Evolutionary conservation across 2,113 vertebrate species (phyloP), one percentile per base, ranked within the genome.

Genomic region (Haliaeetus leucogaster): DNA sequence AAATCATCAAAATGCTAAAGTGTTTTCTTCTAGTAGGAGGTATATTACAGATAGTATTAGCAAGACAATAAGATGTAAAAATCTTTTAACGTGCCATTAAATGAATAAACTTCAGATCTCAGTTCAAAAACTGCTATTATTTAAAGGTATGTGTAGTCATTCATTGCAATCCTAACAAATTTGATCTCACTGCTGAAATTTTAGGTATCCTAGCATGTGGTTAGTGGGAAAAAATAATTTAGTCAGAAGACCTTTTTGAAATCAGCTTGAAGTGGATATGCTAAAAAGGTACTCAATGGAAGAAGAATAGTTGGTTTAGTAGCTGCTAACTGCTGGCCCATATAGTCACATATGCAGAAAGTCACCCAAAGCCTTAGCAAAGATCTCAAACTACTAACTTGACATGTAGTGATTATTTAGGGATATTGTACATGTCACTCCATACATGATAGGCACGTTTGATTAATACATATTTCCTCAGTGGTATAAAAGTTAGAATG

Each of bases 401-500:
- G 86, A 72, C 66, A 34, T 38, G 16, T 30, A 72, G 78, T 61
- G 86, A 84, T 95, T 90, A 89, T 53, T 86, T 48, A 53, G 77
- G 68, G 47, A 70, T 87, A 65, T 65, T 76, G 56, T 84, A 87
- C 45, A 7, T 93, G 84, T 93, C 93, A 82, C 22, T 85, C 52
- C 11, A 27, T 72, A 82, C 73, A 65, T 95, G 91, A 93, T n/a
- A 65, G 78, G 56, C 81, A 79, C 13, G 1, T 95, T 86, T 96
- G 90, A 95, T 96, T 96, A 95, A 96, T 95, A 61, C 53, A 15
- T 87, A 79, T 89, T 94, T 91, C 89, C 47, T 93, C 82, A 70
- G 40, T 50, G 45, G 43, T 87, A 56, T 70, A 84, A 82, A 94
- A 95, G 32, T 81, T 89, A 70, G 86, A 95, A 94, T 74, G 61